Evolutionary conservation across 1,140 invertebrate species (phyloP).

Genomic region (Calliphora vicina): DNA sequence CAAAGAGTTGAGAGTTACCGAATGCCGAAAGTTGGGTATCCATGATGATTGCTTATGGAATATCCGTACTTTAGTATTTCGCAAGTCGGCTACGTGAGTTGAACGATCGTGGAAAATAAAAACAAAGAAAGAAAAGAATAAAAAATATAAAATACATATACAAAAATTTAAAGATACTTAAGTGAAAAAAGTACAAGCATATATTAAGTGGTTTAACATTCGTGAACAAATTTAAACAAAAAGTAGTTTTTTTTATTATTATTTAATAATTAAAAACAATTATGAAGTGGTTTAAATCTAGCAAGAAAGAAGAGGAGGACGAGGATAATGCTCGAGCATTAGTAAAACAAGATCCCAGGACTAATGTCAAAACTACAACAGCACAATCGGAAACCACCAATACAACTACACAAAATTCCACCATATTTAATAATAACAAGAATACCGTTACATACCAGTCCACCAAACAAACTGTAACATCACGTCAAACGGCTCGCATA

Average conservation of each 20-base stretch:
- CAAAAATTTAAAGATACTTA: background rate
- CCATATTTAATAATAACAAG: conserved; percentile 52
- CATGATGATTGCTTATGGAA: background rate
- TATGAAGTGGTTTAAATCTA: conserved; percentile 8
- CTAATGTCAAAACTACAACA: conserved; percentile 52
- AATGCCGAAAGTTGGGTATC: background rate
- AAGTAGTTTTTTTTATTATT: background rate
- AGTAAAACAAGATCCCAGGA: conserved; percentile 54
- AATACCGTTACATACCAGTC: conserved; percentile 52
- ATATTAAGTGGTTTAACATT: background rate
- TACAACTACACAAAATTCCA: conserved; percentile 55
- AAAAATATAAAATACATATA: background rate
- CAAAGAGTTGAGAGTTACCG: background rate
- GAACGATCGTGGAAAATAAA: conserved; percentile 3
- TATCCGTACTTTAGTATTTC: conserved; percentile 17
- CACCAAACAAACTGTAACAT: conserved; percentile 57
- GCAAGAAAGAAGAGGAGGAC: background rate
- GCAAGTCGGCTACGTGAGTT: conserved; percentile 21
- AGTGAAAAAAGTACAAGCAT: background rate
- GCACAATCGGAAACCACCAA: conserved; percentile 54
- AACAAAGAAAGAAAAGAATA: background rate
- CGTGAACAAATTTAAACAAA: background rate
- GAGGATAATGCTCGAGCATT: conserved; percentile 36
- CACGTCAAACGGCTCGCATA: conserved; percentile 49
- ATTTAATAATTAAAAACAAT: background rate